These are phyloP conservation scores for Enteromius mattozi DNA, from an alignment of 2,797 vertebrate genomes.

Conservation along the genomic window DNA sequence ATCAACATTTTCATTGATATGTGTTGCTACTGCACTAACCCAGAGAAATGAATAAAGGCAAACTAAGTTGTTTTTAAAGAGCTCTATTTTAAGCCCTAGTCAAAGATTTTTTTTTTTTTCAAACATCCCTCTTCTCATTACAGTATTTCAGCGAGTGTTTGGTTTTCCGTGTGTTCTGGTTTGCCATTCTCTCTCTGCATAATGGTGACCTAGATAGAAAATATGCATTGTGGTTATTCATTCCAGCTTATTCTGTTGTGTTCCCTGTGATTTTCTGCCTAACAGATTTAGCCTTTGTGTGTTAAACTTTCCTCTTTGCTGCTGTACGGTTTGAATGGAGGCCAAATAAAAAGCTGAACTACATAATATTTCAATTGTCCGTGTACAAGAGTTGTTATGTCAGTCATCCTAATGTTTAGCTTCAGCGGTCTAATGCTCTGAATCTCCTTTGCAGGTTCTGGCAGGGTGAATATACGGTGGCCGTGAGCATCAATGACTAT, in stretches of 20 bases:
- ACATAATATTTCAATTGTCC: conserved; percentile 22
- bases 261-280: conserved; percentile 50
- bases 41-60: conserved; percentile 9
- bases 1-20: conserved; percentile 39
- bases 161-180: conserved; percentile 35
- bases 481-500: conserved; percentile 97
- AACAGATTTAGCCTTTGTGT: conserved; percentile 53
- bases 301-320: conserved; percentile 38
- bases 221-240: conserved; percentile 44
- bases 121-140: conserved; percentile 23
- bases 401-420: neutral
- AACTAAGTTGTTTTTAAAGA: conserved; percentile 29
- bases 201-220: conserved; percentile 54
- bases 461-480: conserved; percentile 91
- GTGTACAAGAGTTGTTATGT: neutral
- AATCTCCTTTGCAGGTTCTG: conserved; percentile 81
- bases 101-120: conserved; percentile 1
- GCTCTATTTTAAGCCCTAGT: conserved; percentile 22
- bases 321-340: conserved; percentile 34
- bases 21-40: conserved; percentile 16
- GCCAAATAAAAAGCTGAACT: conserved; percentile 25
- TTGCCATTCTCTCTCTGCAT: conserved; percentile 49
- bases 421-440: neutral
- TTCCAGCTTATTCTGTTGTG: conserved; percentile 51
- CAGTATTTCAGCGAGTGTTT: conserved; percentile 34